phyloP scores from a whole-genome alignment of 2,797 vertebrate genomes.

The Enteromius paludinosus region DNA sequence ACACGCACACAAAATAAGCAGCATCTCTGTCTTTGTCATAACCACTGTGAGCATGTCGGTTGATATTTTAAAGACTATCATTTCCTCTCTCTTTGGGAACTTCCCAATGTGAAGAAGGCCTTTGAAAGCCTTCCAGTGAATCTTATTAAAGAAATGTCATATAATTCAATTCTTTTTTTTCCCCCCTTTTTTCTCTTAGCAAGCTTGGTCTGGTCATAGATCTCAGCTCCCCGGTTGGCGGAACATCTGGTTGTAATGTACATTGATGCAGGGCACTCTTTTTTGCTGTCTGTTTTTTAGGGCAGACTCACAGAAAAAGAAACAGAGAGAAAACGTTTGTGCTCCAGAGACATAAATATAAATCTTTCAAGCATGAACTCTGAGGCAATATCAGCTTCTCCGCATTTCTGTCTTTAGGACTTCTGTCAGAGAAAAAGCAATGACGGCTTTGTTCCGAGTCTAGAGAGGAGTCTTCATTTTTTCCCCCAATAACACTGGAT shows the following conservation, averaged over 20 bases:
- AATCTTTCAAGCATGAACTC: conserved; percentile 49
- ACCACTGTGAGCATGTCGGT: conserved; percentile 57
- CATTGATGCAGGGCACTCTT: conserved; percentile 58
- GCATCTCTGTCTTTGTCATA: conserved; percentile 49
- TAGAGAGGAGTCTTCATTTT: background rate
- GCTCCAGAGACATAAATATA: conserved; percentile 53
- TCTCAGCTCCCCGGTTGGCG: conserved; percentile 52
- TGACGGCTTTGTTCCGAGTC: conserved; percentile 30
- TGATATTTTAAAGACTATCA: conserved; percentile 69
- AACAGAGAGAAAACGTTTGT: conserved; percentile 41
- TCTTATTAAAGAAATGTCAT: conserved; percentile 70
- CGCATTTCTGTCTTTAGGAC: conserved; percentile 44
- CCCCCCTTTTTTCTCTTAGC: conserved; percentile 44
- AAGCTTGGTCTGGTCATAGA: conserved; percentile 62
- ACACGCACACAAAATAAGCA: conserved; percentile 51
- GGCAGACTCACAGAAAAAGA: conserved; percentile 32
- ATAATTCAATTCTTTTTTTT: conserved; percentile 64
- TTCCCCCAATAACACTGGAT: conserved; percentile 9
- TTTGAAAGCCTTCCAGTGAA: conserved; percentile 69
- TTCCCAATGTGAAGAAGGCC: conserved; percentile 52
- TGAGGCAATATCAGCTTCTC: conserved; percentile 40
- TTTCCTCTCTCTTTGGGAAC: conserved; percentile 64
- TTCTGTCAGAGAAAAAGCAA: conserved; percentile 44
- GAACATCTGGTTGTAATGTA: conserved; percentile 75
- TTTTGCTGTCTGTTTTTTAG: conserved; percentile 52